These are phyloP conservation scores for Cetoscarus ocellatus DNA, from an alignment of 2,797 vertebrate genomes.

Conservation along the genomic window DNA sequence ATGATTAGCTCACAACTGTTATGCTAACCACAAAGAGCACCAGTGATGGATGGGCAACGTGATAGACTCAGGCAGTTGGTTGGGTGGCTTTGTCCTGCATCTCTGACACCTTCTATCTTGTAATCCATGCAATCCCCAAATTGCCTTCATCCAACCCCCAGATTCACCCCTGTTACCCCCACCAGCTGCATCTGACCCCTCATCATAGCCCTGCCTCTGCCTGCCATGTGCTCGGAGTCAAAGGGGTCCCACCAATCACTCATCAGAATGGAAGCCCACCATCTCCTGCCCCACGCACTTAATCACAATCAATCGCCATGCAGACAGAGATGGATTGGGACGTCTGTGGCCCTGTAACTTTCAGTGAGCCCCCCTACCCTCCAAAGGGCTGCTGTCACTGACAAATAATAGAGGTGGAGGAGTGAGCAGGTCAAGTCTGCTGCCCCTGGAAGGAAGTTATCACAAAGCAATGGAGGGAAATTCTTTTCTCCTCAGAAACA, in stretches of 20 bases:
- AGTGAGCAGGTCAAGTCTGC: constrained; percentile 80
- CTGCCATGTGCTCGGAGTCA: constrained; percentile 82
- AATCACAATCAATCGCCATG: constrained; percentile 79
- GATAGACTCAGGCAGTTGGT: constrained; percentile 76
- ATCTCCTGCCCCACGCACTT: constrained; percentile 67
- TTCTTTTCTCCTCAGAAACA: constrained; percentile 69
- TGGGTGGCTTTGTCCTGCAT: constrained; percentile 76
- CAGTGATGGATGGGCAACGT: constrained; percentile 81
- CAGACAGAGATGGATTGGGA: constrained; percentile 87
- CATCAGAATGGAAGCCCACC: constrained; percentile 77
- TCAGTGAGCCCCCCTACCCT: constrained; percentile 59
- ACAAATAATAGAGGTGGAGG: constrained; percentile 77
- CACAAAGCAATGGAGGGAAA: constrained; percentile 71
- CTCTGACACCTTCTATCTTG: constrained; percentile 75
- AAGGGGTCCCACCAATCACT: constrained; percentile 81
- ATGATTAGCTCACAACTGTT: constrained; percentile 88
- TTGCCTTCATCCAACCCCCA: constrained; percentile 49
- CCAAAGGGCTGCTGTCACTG: constrained; percentile 79
- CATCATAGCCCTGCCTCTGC: constrained; percentile 75
- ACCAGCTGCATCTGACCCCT: constrained; percentile 85
- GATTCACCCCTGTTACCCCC: constrained; percentile 68
- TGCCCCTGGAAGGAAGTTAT: constrained; percentile 77
- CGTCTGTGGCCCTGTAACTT: constrained; percentile 77
- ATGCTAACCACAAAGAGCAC: constrained; percentile 83
- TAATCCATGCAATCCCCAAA: constrained; percentile 60